Evolutionary conservation across 1,140 invertebrate species (phyloP).

Genomic region (Drosophila hydei): DNA sequence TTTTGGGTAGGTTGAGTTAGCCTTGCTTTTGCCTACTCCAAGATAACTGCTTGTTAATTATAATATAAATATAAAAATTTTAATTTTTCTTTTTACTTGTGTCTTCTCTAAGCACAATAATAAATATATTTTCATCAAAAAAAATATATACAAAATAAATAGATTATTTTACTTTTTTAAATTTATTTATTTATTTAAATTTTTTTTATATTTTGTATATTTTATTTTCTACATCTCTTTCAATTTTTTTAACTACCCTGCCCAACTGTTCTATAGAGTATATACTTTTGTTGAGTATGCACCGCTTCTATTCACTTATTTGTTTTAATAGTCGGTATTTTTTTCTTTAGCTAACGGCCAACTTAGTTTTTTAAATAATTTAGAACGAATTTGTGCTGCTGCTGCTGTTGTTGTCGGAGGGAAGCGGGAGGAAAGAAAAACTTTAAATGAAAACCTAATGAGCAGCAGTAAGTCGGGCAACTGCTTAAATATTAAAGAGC

Average conservation of each 20-base stretch:
- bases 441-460: slow-evolving; percentile 76
- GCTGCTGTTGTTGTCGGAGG: not conserved
- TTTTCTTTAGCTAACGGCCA: slow-evolving; percentile 21
- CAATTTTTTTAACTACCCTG: not conserved
- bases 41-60: not conserved
- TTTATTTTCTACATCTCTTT: not conserved
- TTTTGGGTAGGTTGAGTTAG: too few relatives aligned
- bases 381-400: slow-evolving; percentile 31
- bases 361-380: slow-evolving; percentile 52
- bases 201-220: not conserved
- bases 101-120: too few relatives aligned
- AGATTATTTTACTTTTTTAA: too few relatives aligned
- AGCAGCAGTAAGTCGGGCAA: slow-evolving; percentile 30
- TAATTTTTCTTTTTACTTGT: too few relatives aligned
- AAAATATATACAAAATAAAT: too few relatives aligned
- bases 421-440: not conserved
- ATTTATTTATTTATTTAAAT: too few relatives aligned
- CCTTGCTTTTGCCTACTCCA: not conserved
- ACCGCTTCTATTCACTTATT: slow-evolving; percentile 9
- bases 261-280: not conserved
- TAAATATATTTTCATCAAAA: too few relatives aligned
- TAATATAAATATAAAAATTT: too few relatives aligned
- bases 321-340: slow-evolving; percentile 16
- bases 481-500: slow-evolving; percentile 62
- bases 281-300: not conserved